Conservation (phyloP, 2,888 invertebrate species). For the Pachycephus smyrnensis region DNA sequence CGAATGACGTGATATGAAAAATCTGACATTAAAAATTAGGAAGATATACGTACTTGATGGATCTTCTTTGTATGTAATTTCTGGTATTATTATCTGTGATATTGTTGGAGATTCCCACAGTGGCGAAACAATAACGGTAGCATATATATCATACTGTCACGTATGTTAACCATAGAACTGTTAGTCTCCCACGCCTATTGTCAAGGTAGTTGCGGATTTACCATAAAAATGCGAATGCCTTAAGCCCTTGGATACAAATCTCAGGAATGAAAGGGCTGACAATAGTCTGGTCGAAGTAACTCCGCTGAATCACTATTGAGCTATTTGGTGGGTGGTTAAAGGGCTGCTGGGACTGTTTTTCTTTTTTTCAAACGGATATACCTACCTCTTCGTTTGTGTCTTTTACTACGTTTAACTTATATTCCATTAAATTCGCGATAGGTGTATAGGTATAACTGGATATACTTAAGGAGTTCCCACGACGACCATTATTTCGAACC, state of each 20-base stretch:
- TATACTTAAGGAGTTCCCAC: background rate
- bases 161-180: slow-evolving; percentile 48
- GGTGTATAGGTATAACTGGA: background rate
- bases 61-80: background rate
- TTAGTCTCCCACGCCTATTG: slow-evolving; percentile 64
- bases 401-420: background rate
- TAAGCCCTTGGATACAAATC: slow-evolving; percentile 41
- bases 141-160: slow-evolving; percentile 40
- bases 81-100: background rate
- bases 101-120: slow-evolving; percentile 17
- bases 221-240: slow-evolving; percentile 54
- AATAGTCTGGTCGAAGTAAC: slow-evolving; percentile 35
- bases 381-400: background rate
- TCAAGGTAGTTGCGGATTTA: slow-evolving; percentile 51
- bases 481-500: background rate
- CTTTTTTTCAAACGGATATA: slow-evolving; percentile 16
- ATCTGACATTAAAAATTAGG: background rate
- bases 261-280: slow-evolving; percentile 33
- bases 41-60: background rate
- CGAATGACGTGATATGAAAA: background rate
- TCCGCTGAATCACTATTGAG: slow-evolving; percentile 48
- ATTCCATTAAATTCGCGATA: background rate
- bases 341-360: slow-evolving; percentile 46
- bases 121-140: slow-evolving; percentile 40
- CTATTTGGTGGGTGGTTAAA: slow-evolving; percentile 52